Evolutionary conservation across 2,113 vertebrate species (phyloP).

Genomic region (Motacilla alba): DNA sequence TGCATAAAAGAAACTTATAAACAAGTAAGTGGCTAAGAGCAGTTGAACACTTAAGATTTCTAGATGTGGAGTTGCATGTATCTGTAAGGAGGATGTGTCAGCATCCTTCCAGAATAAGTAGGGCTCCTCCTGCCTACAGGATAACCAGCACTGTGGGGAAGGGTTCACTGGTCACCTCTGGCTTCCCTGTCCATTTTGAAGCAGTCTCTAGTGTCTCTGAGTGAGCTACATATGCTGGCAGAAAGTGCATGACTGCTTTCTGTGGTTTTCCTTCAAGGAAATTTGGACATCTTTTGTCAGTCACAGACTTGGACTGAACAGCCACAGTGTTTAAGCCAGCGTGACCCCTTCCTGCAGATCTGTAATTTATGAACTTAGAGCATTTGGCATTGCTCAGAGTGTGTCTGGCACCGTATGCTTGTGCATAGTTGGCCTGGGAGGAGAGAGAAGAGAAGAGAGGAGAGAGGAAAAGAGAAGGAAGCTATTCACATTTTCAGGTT

Average conservation of each 20-base stretch:
- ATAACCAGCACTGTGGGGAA: background rate
- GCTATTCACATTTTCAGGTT: background rate
- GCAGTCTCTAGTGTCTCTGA: background rate
- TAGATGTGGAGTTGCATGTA: background rate
- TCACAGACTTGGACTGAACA: background rate
- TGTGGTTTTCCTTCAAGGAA: background rate
- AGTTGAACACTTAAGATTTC: rapidly evolving
- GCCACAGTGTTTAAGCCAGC: background rate
- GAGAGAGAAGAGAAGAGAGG: background rate
- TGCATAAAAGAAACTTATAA: background rate
- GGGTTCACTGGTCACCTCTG: background rate
- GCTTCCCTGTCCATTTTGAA: background rate
- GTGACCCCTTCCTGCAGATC: background rate
- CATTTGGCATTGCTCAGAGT: background rate
- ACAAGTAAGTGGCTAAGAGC: background rate
- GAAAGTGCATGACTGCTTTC: background rate
- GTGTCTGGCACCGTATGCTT: background rate
- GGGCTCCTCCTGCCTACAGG: rapidly evolving
- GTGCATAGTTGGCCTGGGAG: background rate
- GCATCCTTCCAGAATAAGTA: background rate
- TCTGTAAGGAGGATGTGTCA: background rate
- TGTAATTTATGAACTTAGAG: background rate
- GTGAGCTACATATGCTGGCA: background rate
- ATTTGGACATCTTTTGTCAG: background rate
- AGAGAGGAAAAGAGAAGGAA: background rate